Evolutionary conservation across 2,888 invertebrate genomes (phyloP).

Genomic region (Leptinotarsa juncta): DNA sequence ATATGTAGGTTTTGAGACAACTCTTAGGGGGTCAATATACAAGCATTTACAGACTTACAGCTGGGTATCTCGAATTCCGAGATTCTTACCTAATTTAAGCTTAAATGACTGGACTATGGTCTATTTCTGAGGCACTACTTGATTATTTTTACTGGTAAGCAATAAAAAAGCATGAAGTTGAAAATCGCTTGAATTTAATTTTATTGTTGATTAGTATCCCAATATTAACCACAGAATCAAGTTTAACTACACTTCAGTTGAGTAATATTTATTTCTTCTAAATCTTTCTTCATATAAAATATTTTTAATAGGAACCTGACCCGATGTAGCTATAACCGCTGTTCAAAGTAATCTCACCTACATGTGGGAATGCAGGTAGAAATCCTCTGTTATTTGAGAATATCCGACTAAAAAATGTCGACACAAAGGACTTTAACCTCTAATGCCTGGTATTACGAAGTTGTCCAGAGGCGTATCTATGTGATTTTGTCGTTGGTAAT

Average conservation of each 20-base stretch:
- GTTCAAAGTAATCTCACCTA: constrained; percentile 22
- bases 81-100: too few species aligned
- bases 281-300: background rate
- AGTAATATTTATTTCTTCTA: background rate
- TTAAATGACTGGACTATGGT: too few species aligned
- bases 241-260: background rate
- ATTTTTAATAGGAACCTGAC: constrained; percentile 1
- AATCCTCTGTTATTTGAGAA: constrained; percentile 9
- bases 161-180: too few species aligned
- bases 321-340: background rate
- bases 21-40: too few species aligned
- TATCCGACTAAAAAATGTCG: constrained; percentile 19
- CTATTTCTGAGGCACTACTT: too few species aligned
- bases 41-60: too few species aligned
- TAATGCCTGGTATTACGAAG: constrained; percentile 24
- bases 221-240: too few species aligned
- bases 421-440: constrained; percentile 22
- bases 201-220: too few species aligned
- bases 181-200: too few species aligned
- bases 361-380: constrained; percentile 22
- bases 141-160: too few species aligned
- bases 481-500: background rate
- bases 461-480: background rate
- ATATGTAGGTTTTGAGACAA: too few species aligned
- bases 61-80: too few species aligned